Evolutionary conservation across 2,888 invertebrate species (phyloP), one percentile per base, ranked within the genome.

Genomic region (Drosophila yooni): DNA sequence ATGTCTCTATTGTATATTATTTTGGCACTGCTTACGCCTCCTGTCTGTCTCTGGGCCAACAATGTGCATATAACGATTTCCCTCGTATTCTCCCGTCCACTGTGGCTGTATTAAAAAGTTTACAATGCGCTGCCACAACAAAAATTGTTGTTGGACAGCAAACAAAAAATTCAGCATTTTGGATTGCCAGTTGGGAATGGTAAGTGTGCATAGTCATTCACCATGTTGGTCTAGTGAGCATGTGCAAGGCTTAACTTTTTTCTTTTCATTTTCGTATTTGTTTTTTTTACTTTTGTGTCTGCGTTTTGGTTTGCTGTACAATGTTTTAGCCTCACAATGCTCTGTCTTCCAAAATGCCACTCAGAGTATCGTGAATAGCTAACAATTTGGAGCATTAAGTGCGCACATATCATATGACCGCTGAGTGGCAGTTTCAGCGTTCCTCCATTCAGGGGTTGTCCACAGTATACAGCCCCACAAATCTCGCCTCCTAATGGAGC

Each of bases 21-120:
- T 62, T 65, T 61, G 38, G 40, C 34, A 69, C 52, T 81, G 64
- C 77, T 71, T 63, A 57, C 62, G 81, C 66, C 58, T 61, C n/a
- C 25, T 25, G 25, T 60, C 60, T 65, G 66, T 62, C 62, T 73
- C 43, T 40, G 40, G 60, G 62, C 25, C 52, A 52, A 64, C 60
- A 66, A 67, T 82, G 51, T 66, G 78, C 70, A 70, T 58, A 71
- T 63, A 64, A 52, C 57, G 50, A 53, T 79, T 63, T 77, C 40
- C 72, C 71, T 71, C 46, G 1, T 46, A 1, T 8, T 15, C 86
- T 70, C 27, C 69, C 57, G 66, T 79, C 79, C 58, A 58, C 78
- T 73, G 82, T 70, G 82, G 85, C 83, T 73, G 89, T 89, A 89
- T 88, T 90, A 85, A 85, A 89, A 85, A 88, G 70, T 82, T 86